Evolutionary conservation across 2,797 vertebrate genomes (phyloP), one percentile per base, ranked within the genome.

Genomic region (Anolis apletophallus): DNA sequence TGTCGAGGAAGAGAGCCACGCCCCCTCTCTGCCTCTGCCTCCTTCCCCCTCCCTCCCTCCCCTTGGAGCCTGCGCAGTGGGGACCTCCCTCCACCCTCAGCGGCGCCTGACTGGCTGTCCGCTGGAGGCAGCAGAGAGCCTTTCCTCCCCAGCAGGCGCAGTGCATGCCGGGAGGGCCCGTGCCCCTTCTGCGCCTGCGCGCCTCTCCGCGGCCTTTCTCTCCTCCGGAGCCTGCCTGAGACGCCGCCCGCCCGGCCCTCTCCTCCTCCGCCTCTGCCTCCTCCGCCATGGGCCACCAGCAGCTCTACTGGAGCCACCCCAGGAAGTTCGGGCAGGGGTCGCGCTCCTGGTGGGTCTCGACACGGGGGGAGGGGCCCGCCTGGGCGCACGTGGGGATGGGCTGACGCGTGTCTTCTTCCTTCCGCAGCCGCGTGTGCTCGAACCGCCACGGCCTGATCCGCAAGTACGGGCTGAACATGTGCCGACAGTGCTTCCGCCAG

Each of bases 391-490:
- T n/a, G n/a, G n/a, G n/a, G n/a, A n/a, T n/a, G 9, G 11, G 0
- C 83, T 61, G 21, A 34, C 95, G 98, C 75, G 21, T 1, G 80
- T 46, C 3, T 13, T 54, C 46, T 2, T 26, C 8, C 10, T 19
- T 5, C 14, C 26, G 7, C 94, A 99, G 98, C 97, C 98, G 98
- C 61, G 98, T 99, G 40, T 99, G 98, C 94, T 98, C 98, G 0
- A 99, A 99, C 97, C 97, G 98, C 89, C 98, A 99, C 87, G 98
- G 98, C 84, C 96, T 99, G 93, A 99, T 99, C 95, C 98, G 98
- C 92, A 99, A 99, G 89, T 99, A 99, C 80, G 98, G 98, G 0
- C 97, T 99, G 32, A 99, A 99, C 93, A 99, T 99, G 98, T 99
- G 98, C 96, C 98, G 98, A 26, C 99, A 99, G 96, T 99, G 98